Evolutionary conservation across 2,113 vertebrate genomes (phyloP), one percentile per base, ranked within the genome.

Genomic region (Malurus cyaneus): DNA sequence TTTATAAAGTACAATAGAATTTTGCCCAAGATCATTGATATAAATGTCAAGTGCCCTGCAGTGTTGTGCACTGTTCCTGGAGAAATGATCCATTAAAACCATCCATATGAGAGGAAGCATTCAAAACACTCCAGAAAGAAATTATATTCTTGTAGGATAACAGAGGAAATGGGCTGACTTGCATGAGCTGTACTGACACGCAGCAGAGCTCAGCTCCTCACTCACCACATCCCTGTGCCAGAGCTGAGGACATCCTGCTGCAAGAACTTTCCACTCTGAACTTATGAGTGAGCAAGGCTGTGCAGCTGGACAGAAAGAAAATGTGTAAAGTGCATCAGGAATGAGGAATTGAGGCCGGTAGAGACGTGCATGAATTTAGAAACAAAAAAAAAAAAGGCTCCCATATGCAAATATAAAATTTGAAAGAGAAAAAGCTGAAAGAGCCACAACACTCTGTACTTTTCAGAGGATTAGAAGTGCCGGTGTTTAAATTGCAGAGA

Each of bases 351-450:
- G 3, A 92, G 59, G 26, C 20, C 6, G 36, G 44, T 0, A 83
- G 46, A 70, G 50, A 83, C 0, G 2, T 42, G 6, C 2, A 11
- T 60, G 50, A 70, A 57, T 44, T 18, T 6, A n/a, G 74, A 64
- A 46, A 20, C n/a, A 25, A 49, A 61, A 81, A 21, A 10, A 50
- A 47, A 39, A 47, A 59, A 32, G 3, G 1, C 11, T 49, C 21
- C 7, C 25, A 56, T 47, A 66, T 61, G 21, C 8, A 91, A 96
- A 96, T 92, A 64, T 14, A 88, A 86, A 97, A 96, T 62, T 94
- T 80, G 60, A 96, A 97, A 96, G 49, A 93, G 86, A 94, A 92
- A 82, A 61, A 94, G 52, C 88, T 97, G 93, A 94, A 94, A n/a
- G n/a, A n/a, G 95, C 91, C 86, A 92, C 89, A 95, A 59, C 52